phyloP scores from a whole-genome alignment of 2,113 vertebrate species.

The Oxygymnocypris stewartii region DNA sequence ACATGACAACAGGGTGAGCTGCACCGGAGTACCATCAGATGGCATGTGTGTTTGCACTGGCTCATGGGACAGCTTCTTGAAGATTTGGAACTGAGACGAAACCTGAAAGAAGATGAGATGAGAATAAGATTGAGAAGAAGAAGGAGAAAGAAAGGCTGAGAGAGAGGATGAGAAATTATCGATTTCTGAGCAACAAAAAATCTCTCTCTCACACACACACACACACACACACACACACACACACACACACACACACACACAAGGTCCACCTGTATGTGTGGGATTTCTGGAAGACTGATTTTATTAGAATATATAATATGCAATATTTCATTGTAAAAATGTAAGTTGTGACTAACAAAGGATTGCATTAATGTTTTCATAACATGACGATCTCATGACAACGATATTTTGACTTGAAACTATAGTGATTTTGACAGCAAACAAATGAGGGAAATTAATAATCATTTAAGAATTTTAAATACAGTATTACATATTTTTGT shows the following conservation, averaged over 20 bases:
- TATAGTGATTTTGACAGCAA: slow-evolving; percentile 52
- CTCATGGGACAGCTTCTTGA: slow-evolving; percentile 98
- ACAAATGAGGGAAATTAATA: slow-evolving; percentile 24
- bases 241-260: neutral
- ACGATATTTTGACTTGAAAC: slow-evolving; percentile 41
- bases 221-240: neutral
- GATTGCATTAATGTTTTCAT: slow-evolving; percentile 24
- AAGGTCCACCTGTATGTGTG: neutral
- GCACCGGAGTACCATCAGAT: slow-evolving; percentile 90
- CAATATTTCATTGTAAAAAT: slow-evolving; percentile 50
- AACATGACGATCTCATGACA: slow-evolving; percentile 41
- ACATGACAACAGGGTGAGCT: slow-evolving; percentile 98
- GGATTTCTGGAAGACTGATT: neutral
- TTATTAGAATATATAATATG: slow-evolving; percentile 43
- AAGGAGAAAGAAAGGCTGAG: slow-evolving; percentile 13
- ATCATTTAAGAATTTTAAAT: slow-evolving; percentile 53
- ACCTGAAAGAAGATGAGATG: neutral
- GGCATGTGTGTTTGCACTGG: slow-evolving; percentile 98
- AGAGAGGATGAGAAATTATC: neutral
- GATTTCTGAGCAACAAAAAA: neutral
- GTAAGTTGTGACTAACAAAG: slow-evolving; percentile 56
- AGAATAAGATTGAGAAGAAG: neutral
- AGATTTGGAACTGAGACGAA: slow-evolving; percentile 77
- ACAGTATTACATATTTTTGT: slow-evolving; percentile 42
- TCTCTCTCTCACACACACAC: neutral